These are phyloP conservation scores for Hippasteria phrygiana DNA, from an alignment of 53 echinoderm and acorn worm genomes.

Conservation along the genomic window DNA sequence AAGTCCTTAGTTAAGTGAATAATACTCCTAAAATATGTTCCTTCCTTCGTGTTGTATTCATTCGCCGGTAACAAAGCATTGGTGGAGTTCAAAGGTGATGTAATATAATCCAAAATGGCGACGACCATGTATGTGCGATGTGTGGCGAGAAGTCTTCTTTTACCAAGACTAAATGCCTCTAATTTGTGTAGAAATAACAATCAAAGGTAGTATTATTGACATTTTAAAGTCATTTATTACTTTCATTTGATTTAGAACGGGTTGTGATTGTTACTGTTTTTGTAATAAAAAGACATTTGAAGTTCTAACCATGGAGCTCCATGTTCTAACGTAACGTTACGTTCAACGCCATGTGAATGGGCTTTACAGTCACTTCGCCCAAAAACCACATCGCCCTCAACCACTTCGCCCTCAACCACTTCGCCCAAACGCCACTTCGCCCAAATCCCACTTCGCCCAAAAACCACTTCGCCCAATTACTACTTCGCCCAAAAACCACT, in stretches of 20 bases:
- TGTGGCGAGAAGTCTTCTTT: conserved; percentile 32
- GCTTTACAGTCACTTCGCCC: too few relatives aligned
- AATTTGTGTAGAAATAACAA: conserved; percentile 6
- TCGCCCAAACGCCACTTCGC: too few relatives aligned
- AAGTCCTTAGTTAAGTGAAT: background rate
- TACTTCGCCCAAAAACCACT: too few relatives aligned
- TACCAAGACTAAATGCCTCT: conserved; percentile 44
- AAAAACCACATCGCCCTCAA: too few relatives aligned
- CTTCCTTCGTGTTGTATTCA: background rate
- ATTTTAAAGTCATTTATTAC: background rate
- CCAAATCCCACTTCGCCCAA: too few relatives aligned
- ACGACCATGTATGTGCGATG: conserved; percentile 66
- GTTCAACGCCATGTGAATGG: too few relatives aligned
- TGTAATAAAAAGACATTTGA: too few relatives aligned
- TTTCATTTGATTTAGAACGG: background rate
- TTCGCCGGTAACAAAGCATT: conserved; percentile 46
- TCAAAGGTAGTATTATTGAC: conserved; percentile 48
- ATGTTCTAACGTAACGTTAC: too few relatives aligned
- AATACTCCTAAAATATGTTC: background rate
- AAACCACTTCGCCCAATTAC: too few relatives aligned
- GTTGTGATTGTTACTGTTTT: too few relatives aligned
- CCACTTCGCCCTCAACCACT: too few relatives aligned
- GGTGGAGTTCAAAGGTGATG: conserved; percentile 57
- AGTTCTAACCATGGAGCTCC: too few relatives aligned
- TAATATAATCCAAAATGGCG: conserved; percentile 83